Conservation (phyloP, 2,113 vertebrate genomes). For the Candoia aspera region DNA sequence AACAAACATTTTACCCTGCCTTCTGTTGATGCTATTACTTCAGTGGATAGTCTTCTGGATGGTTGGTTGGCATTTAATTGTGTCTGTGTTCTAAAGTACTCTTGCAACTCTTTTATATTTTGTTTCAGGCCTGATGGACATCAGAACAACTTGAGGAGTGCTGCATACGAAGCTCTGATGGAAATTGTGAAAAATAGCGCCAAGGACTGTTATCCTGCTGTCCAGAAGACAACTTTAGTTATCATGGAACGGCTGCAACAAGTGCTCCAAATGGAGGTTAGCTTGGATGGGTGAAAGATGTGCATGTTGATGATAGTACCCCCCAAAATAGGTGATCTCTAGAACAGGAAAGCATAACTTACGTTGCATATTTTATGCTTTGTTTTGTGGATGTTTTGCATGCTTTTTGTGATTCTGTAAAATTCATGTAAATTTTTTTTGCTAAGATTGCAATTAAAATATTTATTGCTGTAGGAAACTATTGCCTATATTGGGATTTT, state of each 20-base stretch:
- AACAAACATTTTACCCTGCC: not conserved
- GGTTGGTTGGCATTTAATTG: not conserved
- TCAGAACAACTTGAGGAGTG: slow-evolving; percentile 97
- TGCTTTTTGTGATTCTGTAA: not conserved
- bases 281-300: rapidly evolving
- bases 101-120: not conserved
- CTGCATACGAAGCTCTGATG: slow-evolving; percentile 97
- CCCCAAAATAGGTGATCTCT: not conserved
- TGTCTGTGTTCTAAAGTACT: not conserved
- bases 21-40: not conserved
- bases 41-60: not conserved
- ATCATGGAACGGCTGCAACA: slow-evolving; percentile 98
- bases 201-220: slow-evolving; percentile 97
- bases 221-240: slow-evolving; percentile 97
- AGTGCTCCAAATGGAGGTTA: slow-evolving; percentile 99
- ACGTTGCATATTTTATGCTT: not conserved
- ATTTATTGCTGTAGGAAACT: not conserved
- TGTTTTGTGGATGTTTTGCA: not conserved
- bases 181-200: slow-evolving; percentile 99
- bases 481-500: not conserved
- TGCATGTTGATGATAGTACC: not conserved
- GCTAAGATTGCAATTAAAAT: not conserved
- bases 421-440: not conserved
- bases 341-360: not conserved
- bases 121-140: slow-evolving; percentile 90